These are phyloP conservation scores for Aphidius gifuensis DNA, from an alignment of 1,140 invertebrate species.

Conservation along the genomic window DNA sequence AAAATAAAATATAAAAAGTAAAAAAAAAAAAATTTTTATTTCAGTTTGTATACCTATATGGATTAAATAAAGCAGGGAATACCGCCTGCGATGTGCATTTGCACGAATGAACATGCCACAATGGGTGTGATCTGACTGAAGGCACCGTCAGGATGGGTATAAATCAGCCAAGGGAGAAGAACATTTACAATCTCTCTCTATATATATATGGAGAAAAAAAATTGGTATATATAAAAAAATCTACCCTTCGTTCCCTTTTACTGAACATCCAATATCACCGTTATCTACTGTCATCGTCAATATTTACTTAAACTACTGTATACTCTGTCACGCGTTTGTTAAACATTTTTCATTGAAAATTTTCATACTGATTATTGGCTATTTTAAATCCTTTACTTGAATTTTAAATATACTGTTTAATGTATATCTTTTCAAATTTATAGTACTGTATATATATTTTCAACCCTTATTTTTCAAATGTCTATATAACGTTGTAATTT, in stretches of 20 bases:
- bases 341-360: slow-evolving; percentile 13
- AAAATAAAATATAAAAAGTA: slow-evolving; percentile 13
- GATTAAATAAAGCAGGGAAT: slow-evolving; percentile 18
- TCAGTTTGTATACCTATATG: slow-evolving; percentile 17
- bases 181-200: too few relatives aligned
- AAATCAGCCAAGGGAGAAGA: too few relatives aligned
- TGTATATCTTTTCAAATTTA: too few relatives aligned
- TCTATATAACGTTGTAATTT: too few relatives aligned
- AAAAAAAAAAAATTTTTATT: slow-evolving; percentile 2
- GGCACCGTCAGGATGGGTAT: slow-evolving; percentile 19
- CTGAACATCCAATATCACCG: slow-evolving; percentile 51
- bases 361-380: neutral
- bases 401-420: too few relatives aligned
- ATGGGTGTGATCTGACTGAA: slow-evolving; percentile 44
- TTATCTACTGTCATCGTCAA: slow-evolving; percentile 50
- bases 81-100: slow-evolving; percentile 48
- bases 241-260: slow-evolving; percentile 11
- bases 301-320: slow-evolving; percentile 40
- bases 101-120: slow-evolving; percentile 51
- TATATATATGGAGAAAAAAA: slow-evolving; percentile 11
- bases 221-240: slow-evolving; percentile 19
- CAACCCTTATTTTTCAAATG: too few relatives aligned
- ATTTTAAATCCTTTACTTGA: neutral
- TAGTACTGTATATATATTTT: too few relatives aligned
- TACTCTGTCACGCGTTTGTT: slow-evolving; percentile 21